A percentile compares a stretch with the other conserved stretches of the same genome.
These are phyloP conservation scores for Chymomyza procnemis DNA, from an alignment of 2,888 invertebrate species.

Conservation along the genomic window DNA sequence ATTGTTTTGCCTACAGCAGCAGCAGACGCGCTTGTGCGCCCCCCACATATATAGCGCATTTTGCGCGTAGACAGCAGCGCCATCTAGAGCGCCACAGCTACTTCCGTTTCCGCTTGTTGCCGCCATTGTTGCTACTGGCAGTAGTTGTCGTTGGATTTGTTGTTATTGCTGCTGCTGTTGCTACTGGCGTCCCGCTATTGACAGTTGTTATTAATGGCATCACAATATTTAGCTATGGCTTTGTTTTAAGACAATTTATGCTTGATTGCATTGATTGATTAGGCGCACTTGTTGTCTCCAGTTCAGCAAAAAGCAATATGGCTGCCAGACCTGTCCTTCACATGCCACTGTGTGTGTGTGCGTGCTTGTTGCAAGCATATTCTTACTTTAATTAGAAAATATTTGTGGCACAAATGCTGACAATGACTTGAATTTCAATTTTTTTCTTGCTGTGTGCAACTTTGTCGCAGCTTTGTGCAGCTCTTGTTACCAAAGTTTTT, in stretches of 20 bases:
- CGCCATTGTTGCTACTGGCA: constrained; percentile 25
- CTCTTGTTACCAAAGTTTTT: constrained; percentile 21
- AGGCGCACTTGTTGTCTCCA: constrained; percentile 58
- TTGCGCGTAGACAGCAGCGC: background rate
- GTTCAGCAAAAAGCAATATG: constrained; percentile 9
- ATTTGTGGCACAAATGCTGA: background rate
- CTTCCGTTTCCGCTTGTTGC: constrained; percentile 32
- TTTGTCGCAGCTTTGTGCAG: constrained; percentile 6
- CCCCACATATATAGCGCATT: background rate
- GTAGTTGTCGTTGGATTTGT: constrained; percentile 16
- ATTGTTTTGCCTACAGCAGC: background rate
- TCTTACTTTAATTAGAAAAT: constrained; percentile 39
- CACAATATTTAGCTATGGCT: constrained; percentile 64
- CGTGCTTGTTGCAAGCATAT: background rate
- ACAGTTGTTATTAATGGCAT: constrained; percentile 65
- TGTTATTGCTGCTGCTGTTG: constrained; percentile 11
- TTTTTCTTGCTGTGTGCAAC: constrained; percentile 6
- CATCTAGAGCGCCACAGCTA: constrained; percentile 36
- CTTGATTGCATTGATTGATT: constrained; percentile 73
- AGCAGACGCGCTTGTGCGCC: background rate
- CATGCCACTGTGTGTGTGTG: background rate
- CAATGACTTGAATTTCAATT: constrained; percentile 32
- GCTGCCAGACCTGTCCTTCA: background rate
- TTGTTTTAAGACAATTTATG: constrained; percentile 73
- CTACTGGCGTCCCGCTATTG: constrained; percentile 42